These are phyloP conservation scores for Meloidogyne hapla DNA, from an alignment of 1,140 invertebrate species.

Conservation along the genomic window DNA sequence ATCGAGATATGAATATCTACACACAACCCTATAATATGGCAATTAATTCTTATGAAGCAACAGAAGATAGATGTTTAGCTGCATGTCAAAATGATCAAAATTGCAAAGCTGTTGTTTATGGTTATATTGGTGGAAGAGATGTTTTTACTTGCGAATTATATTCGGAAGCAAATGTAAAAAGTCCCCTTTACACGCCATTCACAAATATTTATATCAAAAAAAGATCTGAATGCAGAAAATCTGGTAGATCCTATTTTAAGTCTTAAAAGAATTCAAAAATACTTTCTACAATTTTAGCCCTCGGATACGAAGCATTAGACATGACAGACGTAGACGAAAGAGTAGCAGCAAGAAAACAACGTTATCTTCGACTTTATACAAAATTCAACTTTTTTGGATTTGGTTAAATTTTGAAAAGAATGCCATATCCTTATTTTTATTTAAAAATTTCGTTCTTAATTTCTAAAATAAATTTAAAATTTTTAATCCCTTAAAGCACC, in stretches of 20 bases:
- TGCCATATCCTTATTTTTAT: background rate
- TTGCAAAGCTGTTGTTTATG: constrained; percentile 56
- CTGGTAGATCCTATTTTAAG: constrained; percentile 14
- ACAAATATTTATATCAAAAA: constrained; percentile 49
- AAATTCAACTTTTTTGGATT: constrained; percentile 17
- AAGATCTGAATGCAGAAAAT: constrained; percentile 39
- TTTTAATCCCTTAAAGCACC: too few species aligned
- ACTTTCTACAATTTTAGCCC: background rate
- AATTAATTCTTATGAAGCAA: constrained; percentile 50
- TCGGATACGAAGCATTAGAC: constrained; percentile 15
- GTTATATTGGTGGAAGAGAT: constrained; percentile 54
- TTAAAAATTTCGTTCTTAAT: background rate
- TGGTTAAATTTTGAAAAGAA: background rate
- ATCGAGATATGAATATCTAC: constrained; percentile 50
- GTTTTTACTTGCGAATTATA: constrained; percentile 60
- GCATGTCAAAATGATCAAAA: constrained; percentile 42
- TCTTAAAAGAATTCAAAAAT: background rate
- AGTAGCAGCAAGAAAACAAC: constrained; percentile 7
- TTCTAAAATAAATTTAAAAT: too few species aligned
- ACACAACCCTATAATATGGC: constrained; percentile 52
- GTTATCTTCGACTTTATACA: constrained; percentile 7
- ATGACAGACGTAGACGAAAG: constrained; percentile 9
- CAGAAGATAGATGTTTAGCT: constrained; percentile 25
- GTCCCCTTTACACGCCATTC: constrained; percentile 48
- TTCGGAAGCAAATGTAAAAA: constrained; percentile 16